Evolutionary conservation across 2,888 invertebrate species (phyloP).

Genomic region (Tethea ocularis): DNA sequence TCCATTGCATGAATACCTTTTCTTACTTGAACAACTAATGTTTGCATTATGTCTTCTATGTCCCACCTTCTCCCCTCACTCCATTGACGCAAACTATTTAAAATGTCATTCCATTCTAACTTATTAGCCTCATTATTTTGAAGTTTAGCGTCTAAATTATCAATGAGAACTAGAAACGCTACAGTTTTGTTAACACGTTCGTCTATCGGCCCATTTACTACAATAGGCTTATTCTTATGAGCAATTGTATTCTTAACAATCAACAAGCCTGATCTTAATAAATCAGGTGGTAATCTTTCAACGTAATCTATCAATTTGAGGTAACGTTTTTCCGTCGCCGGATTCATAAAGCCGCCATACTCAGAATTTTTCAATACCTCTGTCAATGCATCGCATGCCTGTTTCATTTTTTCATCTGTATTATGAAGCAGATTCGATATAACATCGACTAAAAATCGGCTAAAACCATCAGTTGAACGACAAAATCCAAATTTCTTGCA

Average conservation of each 20-base stretch:
- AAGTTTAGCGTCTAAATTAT: conserved; percentile 36
- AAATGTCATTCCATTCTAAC: conserved; percentile 36
- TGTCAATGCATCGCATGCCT: conserved; percentile 39
- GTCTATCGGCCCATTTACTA: conserved; percentile 16
- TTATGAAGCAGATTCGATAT: conserved; percentile 31
- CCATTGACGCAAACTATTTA: conserved; percentile 33
- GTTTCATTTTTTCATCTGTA: conserved; percentile 38
- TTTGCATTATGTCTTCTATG: conserved; percentile 26
- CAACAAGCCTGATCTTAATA: conserved; percentile 22
- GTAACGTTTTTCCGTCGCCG: conserved; percentile 23
- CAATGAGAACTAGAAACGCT: conserved; percentile 43
- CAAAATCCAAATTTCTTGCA: conserved; percentile 53
- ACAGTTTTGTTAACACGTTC: conserved; percentile 36
- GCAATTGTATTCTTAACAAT: conserved; percentile 36
- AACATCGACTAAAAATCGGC: conserved; percentile 36
- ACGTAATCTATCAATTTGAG: conserved; percentile 16
- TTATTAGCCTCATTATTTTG: conserved; percentile 29
- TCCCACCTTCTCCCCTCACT: conserved; percentile 26
- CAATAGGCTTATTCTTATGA: conserved; percentile 40
- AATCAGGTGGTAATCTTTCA: conserved; percentile 17
- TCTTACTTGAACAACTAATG: conserved; percentile 16
- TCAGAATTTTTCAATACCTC: conserved; percentile 42
- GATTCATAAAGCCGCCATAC: conserved; percentile 25
- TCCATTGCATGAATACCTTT: conserved; percentile 19
- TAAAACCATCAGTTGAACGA: conserved; percentile 33